phyloP scores from a whole-genome alignment of 2,888 invertebrate genomes.

The Nudaria mundana region DNA sequence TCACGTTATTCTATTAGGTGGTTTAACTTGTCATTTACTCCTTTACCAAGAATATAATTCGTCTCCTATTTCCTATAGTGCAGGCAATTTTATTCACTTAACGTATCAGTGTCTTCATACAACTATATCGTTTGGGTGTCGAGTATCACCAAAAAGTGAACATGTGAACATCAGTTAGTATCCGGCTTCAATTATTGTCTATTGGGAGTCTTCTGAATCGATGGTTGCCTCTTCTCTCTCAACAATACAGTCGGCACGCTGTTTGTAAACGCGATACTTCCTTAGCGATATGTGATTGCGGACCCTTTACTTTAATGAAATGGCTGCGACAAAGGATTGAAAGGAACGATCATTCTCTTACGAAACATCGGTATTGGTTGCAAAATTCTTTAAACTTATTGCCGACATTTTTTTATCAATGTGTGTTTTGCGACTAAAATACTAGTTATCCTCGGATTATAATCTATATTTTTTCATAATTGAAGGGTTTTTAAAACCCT shows the following conservation, averaged over 20 bases:
- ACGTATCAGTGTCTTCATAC: slow-evolving; percentile 51
- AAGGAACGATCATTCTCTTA: slow-evolving; percentile 72
- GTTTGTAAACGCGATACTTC: slow-evolving; percentile 81
- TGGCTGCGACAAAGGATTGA: slow-evolving; percentile 78
- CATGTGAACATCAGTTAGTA: slow-evolving; percentile 49
- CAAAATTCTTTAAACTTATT: slow-evolving; percentile 60
- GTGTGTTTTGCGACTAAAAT: no score
- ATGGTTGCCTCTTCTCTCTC: slow-evolving; percentile 34
- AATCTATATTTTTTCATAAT: slow-evolving; percentile 38
- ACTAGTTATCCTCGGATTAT: no score
- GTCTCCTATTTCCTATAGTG: no score
- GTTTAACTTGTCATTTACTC: no score
- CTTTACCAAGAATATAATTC: no score
- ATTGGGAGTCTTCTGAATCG: slow-evolving; percentile 45
- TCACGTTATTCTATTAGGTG: no score
- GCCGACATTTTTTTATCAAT: slow-evolving; percentile 62
- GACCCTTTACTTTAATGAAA: slow-evolving; percentile 79
- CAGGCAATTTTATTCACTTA: background rate
- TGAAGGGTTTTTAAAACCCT: slow-evolving; percentile 35
- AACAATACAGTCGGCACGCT: slow-evolving; percentile 73
- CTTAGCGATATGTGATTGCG: slow-evolving; percentile 74
- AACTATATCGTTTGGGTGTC: slow-evolving; percentile 51
- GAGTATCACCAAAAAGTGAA: slow-evolving; percentile 56
- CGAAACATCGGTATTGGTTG: slow-evolving; percentile 72
- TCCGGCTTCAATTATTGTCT: slow-evolving; percentile 64